phyloP scores from a whole-genome alignment of 1,140 invertebrate species.

The Leptinotarsa lineolata region DNA sequence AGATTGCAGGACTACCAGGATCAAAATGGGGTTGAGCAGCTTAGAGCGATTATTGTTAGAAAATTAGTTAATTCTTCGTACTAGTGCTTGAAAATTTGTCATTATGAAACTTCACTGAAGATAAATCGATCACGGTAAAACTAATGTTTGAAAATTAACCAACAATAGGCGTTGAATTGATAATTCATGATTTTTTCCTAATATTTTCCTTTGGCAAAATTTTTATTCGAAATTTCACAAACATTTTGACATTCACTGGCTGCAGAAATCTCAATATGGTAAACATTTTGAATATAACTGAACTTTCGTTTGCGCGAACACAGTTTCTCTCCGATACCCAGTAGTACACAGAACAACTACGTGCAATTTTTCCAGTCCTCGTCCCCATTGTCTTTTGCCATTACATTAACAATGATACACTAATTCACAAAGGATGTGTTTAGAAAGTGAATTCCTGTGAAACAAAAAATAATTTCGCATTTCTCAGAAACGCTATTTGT shows the following conservation, averaged over 20 bases:
- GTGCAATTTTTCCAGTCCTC: background rate
- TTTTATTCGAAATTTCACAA: no score
- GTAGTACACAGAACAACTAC: slow-evolving; percentile 9
- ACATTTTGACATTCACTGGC: background rate
- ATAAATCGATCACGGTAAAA: no score
- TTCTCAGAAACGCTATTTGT: background rate
- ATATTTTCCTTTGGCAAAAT: no score
- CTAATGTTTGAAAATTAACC: no score
- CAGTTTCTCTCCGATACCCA: slow-evolving; percentile 20
- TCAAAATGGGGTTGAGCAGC: no score
- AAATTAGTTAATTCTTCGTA: no score
- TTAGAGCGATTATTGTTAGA: no score
- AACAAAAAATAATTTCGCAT: background rate
- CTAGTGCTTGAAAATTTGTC: no score
- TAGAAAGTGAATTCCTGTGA: slow-evolving; percentile 3
- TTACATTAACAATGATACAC: background rate
- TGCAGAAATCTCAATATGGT: background rate
- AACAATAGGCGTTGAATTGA: no score
- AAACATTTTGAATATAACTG: slow-evolving; percentile 20
- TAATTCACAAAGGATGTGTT: background rate
- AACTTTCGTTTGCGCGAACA: slow-evolving; percentile 18
- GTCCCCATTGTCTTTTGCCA: background rate
- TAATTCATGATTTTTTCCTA: no score
- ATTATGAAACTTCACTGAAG: no score
- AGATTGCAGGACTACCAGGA: no score